Conservation (phyloP, 1,140 invertebrate species). For the Danaus melanippus region DNA sequence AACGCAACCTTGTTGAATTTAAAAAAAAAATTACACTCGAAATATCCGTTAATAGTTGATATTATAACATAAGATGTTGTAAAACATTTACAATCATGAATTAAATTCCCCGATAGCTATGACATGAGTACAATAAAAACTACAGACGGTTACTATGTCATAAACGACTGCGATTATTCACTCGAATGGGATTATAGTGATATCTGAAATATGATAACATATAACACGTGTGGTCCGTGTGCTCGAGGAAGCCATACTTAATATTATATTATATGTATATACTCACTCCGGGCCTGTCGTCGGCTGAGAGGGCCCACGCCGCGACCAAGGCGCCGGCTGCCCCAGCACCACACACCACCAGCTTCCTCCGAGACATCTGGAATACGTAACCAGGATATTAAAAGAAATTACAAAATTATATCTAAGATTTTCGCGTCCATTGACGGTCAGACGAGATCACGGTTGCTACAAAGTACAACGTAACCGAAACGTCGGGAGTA, state of each 20-base stretch:
- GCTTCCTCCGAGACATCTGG: constrained; percentile 62
- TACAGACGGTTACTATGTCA: too few relatives aligned
- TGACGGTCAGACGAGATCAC: not conserved
- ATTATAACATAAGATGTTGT: too few relatives aligned
- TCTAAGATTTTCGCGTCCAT: not conserved
- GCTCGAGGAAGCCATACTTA: too few relatives aligned
- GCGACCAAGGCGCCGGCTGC: constrained; percentile 70
- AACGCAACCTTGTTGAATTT: not conserved
- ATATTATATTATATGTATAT: constrained; percentile 5
- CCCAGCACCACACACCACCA: constrained; percentile 67
- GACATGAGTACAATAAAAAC: too few relatives aligned
- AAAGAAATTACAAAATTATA: not conserved
- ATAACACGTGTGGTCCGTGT: too few relatives aligned
- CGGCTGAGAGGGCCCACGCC: constrained; percentile 67
- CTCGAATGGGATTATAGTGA: too few relatives aligned
- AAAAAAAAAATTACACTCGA: not conserved
- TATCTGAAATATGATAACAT: too few relatives aligned
- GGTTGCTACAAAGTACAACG: not conserved
- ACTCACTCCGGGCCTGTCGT: constrained; percentile 56
- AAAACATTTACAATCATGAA: too few relatives aligned
- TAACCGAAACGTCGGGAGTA: not conserved
- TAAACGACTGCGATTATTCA: too few relatives aligned
- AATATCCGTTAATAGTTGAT: too few relatives aligned
- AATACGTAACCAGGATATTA: constrained; percentile 26
- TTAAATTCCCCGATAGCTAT: too few relatives aligned